These are phyloP conservation scores for Seira musarum DNA, from an alignment of 2,888 invertebrate species.

Conservation along the genomic window DNA sequence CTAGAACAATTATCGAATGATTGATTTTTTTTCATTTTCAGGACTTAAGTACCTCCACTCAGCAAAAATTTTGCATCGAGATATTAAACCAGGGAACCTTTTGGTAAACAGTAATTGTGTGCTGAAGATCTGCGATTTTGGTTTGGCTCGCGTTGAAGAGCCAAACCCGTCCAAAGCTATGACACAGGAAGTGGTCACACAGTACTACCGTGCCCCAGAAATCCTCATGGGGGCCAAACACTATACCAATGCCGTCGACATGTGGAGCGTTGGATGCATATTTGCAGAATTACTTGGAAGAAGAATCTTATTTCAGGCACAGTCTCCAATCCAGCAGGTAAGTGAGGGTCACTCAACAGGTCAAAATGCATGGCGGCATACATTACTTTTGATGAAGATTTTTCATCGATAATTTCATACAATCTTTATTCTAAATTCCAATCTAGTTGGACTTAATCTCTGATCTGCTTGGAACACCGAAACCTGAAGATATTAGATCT, in stretches of 20 bases:
- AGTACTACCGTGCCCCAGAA: slow-evolving; percentile 98
- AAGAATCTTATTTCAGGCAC: slow-evolving; percentile 97
- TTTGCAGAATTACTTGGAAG: slow-evolving; percentile 95
- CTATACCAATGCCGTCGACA: slow-evolving; percentile 94
- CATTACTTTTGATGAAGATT: neutral
- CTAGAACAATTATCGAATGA: no score
- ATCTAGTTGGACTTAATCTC: slow-evolving; percentile 98
- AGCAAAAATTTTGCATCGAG: slow-evolving; percentile 97
- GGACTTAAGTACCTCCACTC: slow-evolving; percentile 99
- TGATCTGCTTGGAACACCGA: slow-evolving; percentile 96
- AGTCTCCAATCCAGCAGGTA: slow-evolving; percentile 97
- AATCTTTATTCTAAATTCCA: slow-evolving; percentile 42
- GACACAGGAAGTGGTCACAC: slow-evolving; percentile 95
- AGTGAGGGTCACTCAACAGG: slow-evolving; percentile 43
- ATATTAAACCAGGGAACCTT: slow-evolving; percentile 99
- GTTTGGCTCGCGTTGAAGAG: slow-evolving; percentile 97
- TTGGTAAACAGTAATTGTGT: slow-evolving; percentile 99
- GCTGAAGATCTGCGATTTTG: slow-evolving; percentile 99
- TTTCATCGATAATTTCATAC: slow-evolving; percentile 3
- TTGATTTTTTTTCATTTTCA: no score
- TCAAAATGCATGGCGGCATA: no score
- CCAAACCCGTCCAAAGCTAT: slow-evolving; percentile 93
- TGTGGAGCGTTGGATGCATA: slow-evolving; percentile 97
- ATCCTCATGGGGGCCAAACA: slow-evolving; percentile 91
- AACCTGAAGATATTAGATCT: slow-evolving; percentile 95